Conservation (phyloP, 2,888 invertebrate genomes). For the Heliconius ismenius region DNA sequence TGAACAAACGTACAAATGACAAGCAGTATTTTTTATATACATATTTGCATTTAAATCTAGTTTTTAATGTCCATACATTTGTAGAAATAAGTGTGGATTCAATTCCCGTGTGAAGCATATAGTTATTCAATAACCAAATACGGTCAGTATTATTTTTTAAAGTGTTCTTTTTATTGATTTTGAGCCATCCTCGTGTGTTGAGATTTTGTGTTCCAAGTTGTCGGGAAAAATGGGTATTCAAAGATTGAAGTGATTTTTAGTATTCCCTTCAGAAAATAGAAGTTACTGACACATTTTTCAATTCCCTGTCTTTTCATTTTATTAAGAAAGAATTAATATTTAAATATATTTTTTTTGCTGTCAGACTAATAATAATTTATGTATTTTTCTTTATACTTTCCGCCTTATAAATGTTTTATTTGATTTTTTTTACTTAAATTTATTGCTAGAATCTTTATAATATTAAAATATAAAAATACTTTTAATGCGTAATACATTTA, state of each 20-base stretch:
- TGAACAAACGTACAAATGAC: constrained; percentile 44
- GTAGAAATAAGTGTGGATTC: constrained; percentile 7
- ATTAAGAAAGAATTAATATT: not conserved
- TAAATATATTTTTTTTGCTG: not conserved
- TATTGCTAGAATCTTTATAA: too few species aligned
- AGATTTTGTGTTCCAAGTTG: constrained; percentile 1
- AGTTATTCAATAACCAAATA: constrained; percentile 30
- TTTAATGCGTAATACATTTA: not conserved
- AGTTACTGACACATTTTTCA: not conserved
- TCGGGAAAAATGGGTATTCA: not conserved
- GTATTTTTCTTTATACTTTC: not conserved
- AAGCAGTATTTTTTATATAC: constrained; percentile 65
- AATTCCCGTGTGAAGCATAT: constrained; percentile 3
- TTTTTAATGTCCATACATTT: not conserved
- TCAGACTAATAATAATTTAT: not conserved
- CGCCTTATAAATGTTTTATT: too few species aligned
- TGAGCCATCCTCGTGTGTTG: not conserved
- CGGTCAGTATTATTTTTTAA: constrained; percentile 34
- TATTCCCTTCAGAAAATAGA: not conserved
- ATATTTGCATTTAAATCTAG: constrained; percentile 54
- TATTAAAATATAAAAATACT: not conserved
- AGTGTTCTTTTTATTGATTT: not conserved
- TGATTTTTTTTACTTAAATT: too few species aligned
- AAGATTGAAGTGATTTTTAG: not conserved
- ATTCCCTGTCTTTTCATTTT: not conserved